phyloP scores from a whole-genome alignment of 2,113 vertebrate species.

The Pan paniscus region DNA sequence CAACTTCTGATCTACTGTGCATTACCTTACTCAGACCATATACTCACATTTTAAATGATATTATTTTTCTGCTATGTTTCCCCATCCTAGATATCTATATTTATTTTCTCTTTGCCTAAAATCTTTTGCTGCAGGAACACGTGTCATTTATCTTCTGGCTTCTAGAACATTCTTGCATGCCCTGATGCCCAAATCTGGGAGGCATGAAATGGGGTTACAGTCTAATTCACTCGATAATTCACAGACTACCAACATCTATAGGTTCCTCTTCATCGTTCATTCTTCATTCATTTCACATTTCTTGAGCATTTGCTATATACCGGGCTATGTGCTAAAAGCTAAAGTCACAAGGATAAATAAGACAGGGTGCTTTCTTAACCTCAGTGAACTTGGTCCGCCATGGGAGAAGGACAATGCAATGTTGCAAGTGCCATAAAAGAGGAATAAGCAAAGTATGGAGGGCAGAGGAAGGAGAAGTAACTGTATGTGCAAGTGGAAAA shows the following conservation, averaged over 20 bases:
- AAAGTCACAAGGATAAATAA: background rate
- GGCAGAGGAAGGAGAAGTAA: background rate
- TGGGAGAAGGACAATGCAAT: background rate
- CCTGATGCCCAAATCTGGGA: too few species aligned
- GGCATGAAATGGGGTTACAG: too few species aligned
- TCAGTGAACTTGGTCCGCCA: background rate
- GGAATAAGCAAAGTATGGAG: background rate
- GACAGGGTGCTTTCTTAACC: background rate
- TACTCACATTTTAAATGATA: conserved; percentile 25
- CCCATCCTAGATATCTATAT: background rate
- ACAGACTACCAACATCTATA: conserved; percentile 3
- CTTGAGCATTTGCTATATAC: background rate
- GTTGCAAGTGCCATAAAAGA: background rate
- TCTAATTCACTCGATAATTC: background rate
- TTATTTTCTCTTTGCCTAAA: conserved; percentile 32
- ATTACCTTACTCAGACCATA: background rate
- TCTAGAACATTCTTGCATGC: too few species aligned
- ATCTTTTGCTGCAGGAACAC: background rate
- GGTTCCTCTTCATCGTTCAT: conserved; percentile 4
- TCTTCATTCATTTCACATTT: background rate
- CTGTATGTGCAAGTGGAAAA: background rate
- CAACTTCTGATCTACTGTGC: background rate
- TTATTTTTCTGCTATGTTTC: background rate
- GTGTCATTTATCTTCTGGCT: too few species aligned
- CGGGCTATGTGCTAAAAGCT: conserved; percentile 8